Conservation (phyloP, 2,888 invertebrate species). For the Busseola fusca region DNA sequence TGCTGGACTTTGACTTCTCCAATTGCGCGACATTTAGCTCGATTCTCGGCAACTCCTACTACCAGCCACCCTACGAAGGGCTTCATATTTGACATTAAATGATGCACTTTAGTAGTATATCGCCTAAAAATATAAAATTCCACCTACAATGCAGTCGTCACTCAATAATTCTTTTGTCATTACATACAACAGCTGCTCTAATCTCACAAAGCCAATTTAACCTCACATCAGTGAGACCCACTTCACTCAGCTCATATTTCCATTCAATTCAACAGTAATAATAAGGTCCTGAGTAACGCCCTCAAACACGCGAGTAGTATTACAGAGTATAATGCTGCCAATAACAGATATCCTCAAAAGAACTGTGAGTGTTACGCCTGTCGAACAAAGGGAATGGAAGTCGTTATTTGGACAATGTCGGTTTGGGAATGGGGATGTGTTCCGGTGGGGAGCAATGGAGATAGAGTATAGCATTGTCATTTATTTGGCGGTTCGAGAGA, state of each 20-base stretch:
- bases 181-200: slow-evolving; percentile 38
- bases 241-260: slow-evolving; percentile 46
- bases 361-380: slow-evolving; percentile 36
- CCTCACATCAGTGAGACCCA: slow-evolving; percentile 32
- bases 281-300: slow-evolving; percentile 55
- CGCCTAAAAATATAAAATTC: background rate
- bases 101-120: background rate
- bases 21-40: no score
- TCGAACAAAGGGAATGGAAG: slow-evolving; percentile 37
- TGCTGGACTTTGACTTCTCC: no score
- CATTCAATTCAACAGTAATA: slow-evolving; percentile 32
- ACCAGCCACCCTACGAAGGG: no score
- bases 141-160: slow-evolving; percentile 6
- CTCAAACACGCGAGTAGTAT: slow-evolving; percentile 65
- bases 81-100: background rate
- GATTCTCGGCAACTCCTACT: no score
- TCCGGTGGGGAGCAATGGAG: background rate
- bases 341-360: slow-evolving; percentile 37
- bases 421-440: background rate
- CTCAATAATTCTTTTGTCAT: slow-evolving; percentile 20
- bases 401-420: slow-evolving; percentile 46
- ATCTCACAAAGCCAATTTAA: slow-evolving; percentile 47
- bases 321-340: slow-evolving; percentile 56
- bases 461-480: background rate
- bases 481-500: background rate